Evolutionary conservation across 2,888 invertebrate species (phyloP), one percentile per base, ranked within the genome.

Genomic region (Lithosia quadra): DNA sequence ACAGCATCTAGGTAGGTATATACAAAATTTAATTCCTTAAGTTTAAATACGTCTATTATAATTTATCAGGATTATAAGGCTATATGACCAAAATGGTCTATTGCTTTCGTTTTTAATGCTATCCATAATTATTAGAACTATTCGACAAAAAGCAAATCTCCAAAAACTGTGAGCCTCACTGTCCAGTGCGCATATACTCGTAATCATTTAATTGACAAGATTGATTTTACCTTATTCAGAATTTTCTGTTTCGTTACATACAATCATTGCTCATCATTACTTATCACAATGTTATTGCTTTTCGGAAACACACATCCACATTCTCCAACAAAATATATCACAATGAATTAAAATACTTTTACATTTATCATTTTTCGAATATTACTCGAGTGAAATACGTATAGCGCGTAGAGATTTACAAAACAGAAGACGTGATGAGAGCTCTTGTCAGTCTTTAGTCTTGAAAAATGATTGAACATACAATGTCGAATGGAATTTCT

Each of bases 201-300:
- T n/a, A 77, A 79, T 79, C 79, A 82, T 86, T 88, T 93, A 94
- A 94, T 94, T 94, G 94, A 94, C 94, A 91, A 88, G 88, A 89
- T 90, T 85, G 80, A 88, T 86, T 60, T 85, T 87, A 89, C 82
- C 86, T 86, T 84, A 89, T 85, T 84, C 86, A 87, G 85, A 86
- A 83, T 84, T 76, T 81, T 77, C 80, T 84, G 83, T 84, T 76
- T 68, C 72, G 72, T 76, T 80, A 82, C 85, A 88, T 84, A 86
- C 86, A 87, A 87, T 88, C 89, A 89, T 87, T 86, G 87, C 87
- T 88, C 88, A 86, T 83, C 86, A 87, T 86, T 89, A 89, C 87
- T 86, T 94, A 94, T 94, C 94, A 94, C 94, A 94, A 91, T 85
- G 86, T 91, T 94, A 94, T 94, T 94, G 94, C 94, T 94, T 93